Conservation (phyloP, 2,797 vertebrate genomes). For the Cottoperca gobio region DNA sequence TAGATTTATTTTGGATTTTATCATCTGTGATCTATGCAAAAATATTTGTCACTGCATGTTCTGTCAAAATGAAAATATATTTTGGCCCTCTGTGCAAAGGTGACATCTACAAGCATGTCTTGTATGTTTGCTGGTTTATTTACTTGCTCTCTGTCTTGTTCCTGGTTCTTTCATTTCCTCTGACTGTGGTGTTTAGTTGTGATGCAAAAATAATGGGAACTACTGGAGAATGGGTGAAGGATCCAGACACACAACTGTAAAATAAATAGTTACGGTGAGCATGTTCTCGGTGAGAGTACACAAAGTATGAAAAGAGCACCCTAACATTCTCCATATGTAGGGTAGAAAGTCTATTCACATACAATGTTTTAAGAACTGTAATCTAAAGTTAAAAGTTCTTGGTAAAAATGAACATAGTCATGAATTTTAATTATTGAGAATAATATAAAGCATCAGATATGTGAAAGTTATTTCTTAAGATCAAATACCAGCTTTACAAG, state of each 20-base stretch:
- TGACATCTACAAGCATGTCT: background rate
- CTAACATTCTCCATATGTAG: background rate
- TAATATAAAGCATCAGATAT: background rate
- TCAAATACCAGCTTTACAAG: background rate
- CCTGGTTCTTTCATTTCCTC: background rate
- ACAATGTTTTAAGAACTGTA: background rate
- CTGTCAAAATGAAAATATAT: background rate
- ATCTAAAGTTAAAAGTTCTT: background rate
- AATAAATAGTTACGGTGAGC: background rate
- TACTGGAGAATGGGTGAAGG: background rate
- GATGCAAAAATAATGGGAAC: background rate
- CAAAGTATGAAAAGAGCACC: background rate
- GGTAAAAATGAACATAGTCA: background rate
- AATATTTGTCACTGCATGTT: background rate
- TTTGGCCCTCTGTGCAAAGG: background rate
- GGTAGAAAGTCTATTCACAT: background rate
- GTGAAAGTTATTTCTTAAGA: background rate
- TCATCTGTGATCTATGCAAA: conserved; percentile 10
- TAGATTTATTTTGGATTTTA: background rate
- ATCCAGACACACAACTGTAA: background rate
- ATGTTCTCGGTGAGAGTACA: background rate
- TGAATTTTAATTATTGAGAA: background rate
- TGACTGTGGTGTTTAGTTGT: background rate
- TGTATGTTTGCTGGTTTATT: background rate
- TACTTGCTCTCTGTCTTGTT: background rate